These are phyloP conservation scores for Empidonax alnorum DNA, from an alignment of 2,113 vertebrate genomes.

Conservation along the genomic window DNA sequence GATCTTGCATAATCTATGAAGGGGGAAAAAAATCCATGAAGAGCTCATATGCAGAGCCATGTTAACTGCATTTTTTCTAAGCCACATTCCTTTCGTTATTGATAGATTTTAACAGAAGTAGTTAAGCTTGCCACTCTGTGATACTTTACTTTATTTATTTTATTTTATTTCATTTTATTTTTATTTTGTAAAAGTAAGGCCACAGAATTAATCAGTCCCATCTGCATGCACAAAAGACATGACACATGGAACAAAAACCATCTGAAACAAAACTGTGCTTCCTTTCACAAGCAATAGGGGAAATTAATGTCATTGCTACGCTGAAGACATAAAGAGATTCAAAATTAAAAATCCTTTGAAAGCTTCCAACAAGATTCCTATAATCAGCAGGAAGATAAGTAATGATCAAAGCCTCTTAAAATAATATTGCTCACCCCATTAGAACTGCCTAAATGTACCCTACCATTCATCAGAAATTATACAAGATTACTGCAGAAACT, in stretches of 20 bases:
- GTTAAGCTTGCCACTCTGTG: background rate
- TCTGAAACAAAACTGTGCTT: conserved; percentile 78
- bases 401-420: conserved; percentile 89
- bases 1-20: background rate
- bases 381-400: conserved; percentile 89
- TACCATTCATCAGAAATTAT: conserved; percentile 86
- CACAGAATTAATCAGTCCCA: conserved; percentile 78
- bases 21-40: background rate
- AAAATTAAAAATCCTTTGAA: conserved; percentile 84
- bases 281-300: conserved; percentile 80
- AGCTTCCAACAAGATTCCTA: conserved; percentile 83
- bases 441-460: conserved; percentile 82
- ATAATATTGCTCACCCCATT: conserved; percentile 83
- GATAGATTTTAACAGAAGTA: conserved; percentile 14
- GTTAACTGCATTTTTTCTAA: background rate
- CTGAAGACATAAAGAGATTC: conserved; percentile 84
- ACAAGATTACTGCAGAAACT: conserved; percentile 79
- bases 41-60: background rate
- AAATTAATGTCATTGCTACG: conserved; percentile 84
- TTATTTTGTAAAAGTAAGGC: conserved; percentile 25
- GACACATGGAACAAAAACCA: conserved; percentile 78
- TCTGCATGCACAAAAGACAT: conserved; percentile 84
- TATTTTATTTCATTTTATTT: conserved; percentile 50
- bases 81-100: background rate
- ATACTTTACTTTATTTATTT: conserved; percentile 36